Conservation (phyloP, 2,113 vertebrate species). For the Oncorhynchus masou region DNA sequence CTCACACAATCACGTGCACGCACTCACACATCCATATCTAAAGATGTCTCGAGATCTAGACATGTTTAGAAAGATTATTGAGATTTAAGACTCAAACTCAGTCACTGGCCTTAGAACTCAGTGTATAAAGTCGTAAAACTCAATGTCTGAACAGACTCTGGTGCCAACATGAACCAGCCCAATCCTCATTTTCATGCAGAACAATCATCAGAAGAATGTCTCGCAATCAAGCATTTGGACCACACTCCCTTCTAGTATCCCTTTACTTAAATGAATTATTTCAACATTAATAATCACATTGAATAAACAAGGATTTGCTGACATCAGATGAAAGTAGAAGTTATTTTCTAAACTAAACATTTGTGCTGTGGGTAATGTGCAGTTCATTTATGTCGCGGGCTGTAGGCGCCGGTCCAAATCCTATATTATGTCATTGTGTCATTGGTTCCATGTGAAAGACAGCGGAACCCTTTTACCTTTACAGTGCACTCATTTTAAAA, state of each 20-base stretch:
- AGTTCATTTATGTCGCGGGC: not conserved
- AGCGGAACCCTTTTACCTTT: not conserved
- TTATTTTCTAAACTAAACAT: conserved; percentile 11
- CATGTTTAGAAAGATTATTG: too few species aligned
- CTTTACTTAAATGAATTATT: conserved; percentile 11
- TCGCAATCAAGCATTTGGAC: conserved; percentile 17
- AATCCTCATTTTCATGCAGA: not conserved
- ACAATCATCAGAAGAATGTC: not conserved
- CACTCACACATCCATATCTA: too few species aligned
- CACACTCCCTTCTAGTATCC: not conserved
- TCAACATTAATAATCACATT: conserved; percentile 17
- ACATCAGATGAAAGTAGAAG: conserved; percentile 19
- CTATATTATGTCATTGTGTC: conserved; percentile 5
- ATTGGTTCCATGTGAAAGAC: conserved; percentile 28
- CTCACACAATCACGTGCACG: too few species aligned
- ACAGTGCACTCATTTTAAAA: not conserved
- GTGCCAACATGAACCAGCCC: conserved; percentile 15
- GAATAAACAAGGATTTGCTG: not conserved
- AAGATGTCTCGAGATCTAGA: too few species aligned
- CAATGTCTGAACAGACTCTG: not conserved
- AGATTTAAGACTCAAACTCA: not conserved
- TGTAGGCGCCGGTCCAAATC: conserved; percentile 2
- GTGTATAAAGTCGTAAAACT: not conserved
- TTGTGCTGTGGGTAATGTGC: conserved; percentile 6
- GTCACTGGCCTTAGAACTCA: not conserved